Evolutionary conservation across 2,113 vertebrate genomes (phyloP), one percentile per base, ranked within the genome.

Genomic region (Eulacestoma nigropectus): DNA sequence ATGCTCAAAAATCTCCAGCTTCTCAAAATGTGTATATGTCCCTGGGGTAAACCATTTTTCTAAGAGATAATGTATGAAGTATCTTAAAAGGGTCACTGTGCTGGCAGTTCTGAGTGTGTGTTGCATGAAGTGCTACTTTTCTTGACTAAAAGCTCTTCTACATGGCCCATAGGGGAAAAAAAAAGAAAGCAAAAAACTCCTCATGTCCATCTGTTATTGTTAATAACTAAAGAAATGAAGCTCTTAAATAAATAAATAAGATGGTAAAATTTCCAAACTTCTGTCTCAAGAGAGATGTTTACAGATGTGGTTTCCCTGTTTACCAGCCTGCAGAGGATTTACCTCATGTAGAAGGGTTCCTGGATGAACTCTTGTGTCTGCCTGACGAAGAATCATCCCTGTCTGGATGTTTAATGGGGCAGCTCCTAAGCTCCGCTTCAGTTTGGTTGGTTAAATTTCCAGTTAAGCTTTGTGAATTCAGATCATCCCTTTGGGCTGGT

Each of bases 1-100:
- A 93, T 95, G 86, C 89, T 95, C 79, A 77, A 62, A 97, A 94
- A 74, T 90, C 81, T 92, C 44, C 41, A 95, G 49, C 57, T 70
- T 85, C 55, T 81, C 59, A 67, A 94, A 90, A 70, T 63, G 84
- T 56, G 35, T 53, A 0, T 78, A 30, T 68, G 25, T 89, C 84
- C 85, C 95, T 80, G 41, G 64, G 83, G 94, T 85, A 90, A 96
- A 87, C 46, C 27, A 23, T 92, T 87, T 94, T 50, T 67, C 44
- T 72, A 55, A 69, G 86, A 82, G 90, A 46, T 81, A 84, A 84
- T 62, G 39, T 89, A 83, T 67, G 62, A 84, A 89, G n/a, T 86
- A 35, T 53, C 53, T 91, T 55, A 27, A 85, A 81, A 91, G 77
- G 91, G 39, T 93, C 74, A 67, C 50, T 56, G 3, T 84, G 56